phyloP scores from a whole-genome alignment of 2,113 vertebrate species.

The Plectropomus leopardus region DNA sequence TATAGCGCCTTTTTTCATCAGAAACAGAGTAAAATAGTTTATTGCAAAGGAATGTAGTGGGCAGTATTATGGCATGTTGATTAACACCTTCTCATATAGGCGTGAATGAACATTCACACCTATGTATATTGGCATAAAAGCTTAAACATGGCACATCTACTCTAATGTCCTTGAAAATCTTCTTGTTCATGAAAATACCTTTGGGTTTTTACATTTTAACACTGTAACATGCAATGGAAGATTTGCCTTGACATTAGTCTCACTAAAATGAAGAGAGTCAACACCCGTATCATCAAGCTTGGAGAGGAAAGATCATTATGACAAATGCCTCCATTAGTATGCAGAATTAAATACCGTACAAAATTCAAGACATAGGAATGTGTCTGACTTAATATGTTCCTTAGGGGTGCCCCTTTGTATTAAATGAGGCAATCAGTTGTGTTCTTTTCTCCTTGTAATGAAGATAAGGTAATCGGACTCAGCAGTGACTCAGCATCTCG shows the following conservation, averaged over 20 bases:
- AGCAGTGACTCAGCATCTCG: slow-evolving; percentile 17
- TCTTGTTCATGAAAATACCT: background rate
- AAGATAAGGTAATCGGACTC: slow-evolving; percentile 31
- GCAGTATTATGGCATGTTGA: too few species aligned
- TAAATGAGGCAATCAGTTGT: slow-evolving; percentile 38
- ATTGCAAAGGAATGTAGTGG: too few species aligned
- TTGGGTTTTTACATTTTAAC: background rate
- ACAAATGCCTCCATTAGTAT: slow-evolving; percentile 56
- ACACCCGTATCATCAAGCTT: slow-evolving; percentile 27
- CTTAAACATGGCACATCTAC: too few species aligned
- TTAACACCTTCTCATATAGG: too few species aligned
- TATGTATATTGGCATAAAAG: too few species aligned
- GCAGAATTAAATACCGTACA: slow-evolving; percentile 46
- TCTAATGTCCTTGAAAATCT: background rate
- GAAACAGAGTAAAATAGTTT: too few species aligned
- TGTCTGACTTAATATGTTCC: slow-evolving; percentile 50
- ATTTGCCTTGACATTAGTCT: background rate
- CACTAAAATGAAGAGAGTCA: slow-evolving; percentile 21
- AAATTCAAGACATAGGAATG: slow-evolving; percentile 34
- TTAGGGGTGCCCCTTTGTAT: slow-evolving; percentile 33
- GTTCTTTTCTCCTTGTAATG: slow-evolving; percentile 14
- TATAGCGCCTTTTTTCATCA: too few species aligned
- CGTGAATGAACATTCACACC: too few species aligned
- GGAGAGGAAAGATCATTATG: slow-evolving; percentile 18
- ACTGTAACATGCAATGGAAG: background rate